Evolutionary conservation across 2,797 vertebrate species (phyloP).

Genomic region (Octomys mimax): DNA sequence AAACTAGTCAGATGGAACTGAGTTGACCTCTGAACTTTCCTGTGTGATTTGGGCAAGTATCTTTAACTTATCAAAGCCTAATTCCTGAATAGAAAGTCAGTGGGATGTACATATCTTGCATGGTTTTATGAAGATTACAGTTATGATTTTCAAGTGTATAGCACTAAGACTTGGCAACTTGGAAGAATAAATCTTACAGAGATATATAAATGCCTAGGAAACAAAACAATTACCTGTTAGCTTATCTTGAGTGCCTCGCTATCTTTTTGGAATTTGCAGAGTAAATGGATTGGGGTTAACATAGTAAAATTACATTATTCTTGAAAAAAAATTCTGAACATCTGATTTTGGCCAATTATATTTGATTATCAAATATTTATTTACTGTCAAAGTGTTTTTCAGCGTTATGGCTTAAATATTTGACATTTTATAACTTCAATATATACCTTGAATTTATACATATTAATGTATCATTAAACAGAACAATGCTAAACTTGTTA

Average conservation of each 20-base stretch:
- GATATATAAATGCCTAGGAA: neutral
- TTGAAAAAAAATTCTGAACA: slow-evolving; percentile 31
- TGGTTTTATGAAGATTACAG: neutral
- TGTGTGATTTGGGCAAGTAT: neutral
- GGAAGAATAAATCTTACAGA: slow-evolving; percentile 7
- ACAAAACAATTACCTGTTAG: neutral
- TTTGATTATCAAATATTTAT: slow-evolving; percentile 49
- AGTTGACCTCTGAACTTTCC: slow-evolving; percentile 27
- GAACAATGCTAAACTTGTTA: neutral
- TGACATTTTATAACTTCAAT: neutral
- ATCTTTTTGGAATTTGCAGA: slow-evolving; percentile 35
- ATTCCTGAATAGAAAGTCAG: neutral
- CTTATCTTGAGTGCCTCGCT: neutral
- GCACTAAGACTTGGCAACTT: neutral
- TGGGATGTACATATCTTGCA: neutral
- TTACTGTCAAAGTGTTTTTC: slow-evolving; percentile 50
- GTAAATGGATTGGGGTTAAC: slow-evolving; percentile 5
- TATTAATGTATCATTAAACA: neutral
- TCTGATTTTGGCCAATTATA: neutral
- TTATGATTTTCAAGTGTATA: neutral
- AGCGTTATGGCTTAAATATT: slow-evolving; percentile 37
- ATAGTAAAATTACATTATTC: neutral
- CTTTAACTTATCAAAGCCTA: neutral
- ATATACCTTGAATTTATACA: slow-evolving; percentile 36
- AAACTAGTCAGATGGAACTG: neutral